phyloP scores from a whole-genome alignment of 2,888 invertebrate genomes.

The Andrena fulva region DNA sequence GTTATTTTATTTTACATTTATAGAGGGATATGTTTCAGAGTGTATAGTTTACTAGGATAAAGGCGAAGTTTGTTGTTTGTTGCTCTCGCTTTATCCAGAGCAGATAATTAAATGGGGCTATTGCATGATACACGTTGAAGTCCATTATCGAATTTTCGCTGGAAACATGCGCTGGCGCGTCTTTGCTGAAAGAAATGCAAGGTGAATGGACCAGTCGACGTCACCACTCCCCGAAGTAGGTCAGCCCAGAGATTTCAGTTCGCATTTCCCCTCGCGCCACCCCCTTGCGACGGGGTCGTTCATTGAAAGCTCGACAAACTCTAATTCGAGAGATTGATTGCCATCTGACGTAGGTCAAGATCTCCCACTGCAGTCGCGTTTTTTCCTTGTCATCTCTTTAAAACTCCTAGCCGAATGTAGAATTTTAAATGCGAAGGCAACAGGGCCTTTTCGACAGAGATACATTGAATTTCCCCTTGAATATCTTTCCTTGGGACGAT shows the following conservation, averaged over 20 bases:
- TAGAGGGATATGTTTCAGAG: too few species aligned
- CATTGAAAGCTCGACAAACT: conserved; percentile 63
- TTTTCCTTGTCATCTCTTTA: not conserved
- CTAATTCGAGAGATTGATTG: conserved; percentile 27
- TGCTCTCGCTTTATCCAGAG: not conserved
- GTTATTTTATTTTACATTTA: not conserved
- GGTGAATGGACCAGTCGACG: conserved; percentile 70
- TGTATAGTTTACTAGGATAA: not conserved
- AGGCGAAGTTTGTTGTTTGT: not conserved
- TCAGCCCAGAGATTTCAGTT: conserved; percentile 59
- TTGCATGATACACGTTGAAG: not conserved
- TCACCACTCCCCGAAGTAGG: conserved; percentile 60
- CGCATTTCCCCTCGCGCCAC: conserved; percentile 40
- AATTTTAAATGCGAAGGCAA: not conserved
- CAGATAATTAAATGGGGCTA: not conserved
- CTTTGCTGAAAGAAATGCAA: conserved; percentile 64
- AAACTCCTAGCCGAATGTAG: not conserved
- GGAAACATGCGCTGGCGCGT: conserved; percentile 8
- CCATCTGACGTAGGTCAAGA: conserved; percentile 15
- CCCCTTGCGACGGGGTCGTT: conserved; percentile 30
- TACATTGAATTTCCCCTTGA: too few species aligned
- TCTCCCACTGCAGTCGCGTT: not conserved
- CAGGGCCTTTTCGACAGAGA: not conserved
- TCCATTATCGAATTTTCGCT: conserved; percentile 28
- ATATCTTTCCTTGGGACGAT: too few species aligned